Conservation (phyloP, 2,797 vertebrate species). For the Coreius guichenoti region DNA sequence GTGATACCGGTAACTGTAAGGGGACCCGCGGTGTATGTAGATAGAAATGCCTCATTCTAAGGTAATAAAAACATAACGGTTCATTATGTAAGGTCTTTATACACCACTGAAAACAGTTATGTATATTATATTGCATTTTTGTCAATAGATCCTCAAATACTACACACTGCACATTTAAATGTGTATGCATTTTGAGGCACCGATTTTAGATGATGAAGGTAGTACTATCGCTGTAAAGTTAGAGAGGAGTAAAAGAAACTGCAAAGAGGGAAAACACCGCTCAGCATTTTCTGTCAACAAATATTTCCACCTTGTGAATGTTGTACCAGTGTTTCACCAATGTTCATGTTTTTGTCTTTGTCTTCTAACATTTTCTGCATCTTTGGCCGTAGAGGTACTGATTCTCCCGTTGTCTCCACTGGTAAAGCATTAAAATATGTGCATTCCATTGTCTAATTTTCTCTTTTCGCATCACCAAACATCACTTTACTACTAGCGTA, state of each 20-base stretch:
- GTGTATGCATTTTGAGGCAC: neutral
- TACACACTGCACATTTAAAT: neutral
- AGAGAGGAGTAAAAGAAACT: neutral
- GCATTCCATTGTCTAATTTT: neutral
- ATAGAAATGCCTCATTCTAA: too few relatives aligned
- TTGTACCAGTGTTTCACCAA: neutral
- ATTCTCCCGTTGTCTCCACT: neutral
- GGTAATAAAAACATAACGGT: too few relatives aligned
- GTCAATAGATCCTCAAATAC: too few relatives aligned
- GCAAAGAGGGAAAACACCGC: neutral
- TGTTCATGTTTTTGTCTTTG: neutral
- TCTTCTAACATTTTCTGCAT: neutral
- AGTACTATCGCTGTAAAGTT: neutral
- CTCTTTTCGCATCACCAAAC: neutral
- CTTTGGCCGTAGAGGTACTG: neutral
- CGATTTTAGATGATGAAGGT: neutral
- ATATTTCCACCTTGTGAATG: neutral
- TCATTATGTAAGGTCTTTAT: too few relatives aligned
- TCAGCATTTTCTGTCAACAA: neutral
- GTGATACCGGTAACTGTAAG: too few relatives aligned
- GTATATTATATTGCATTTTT: too few relatives aligned
- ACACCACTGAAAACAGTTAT: too few relatives aligned
- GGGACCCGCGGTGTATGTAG: too few relatives aligned
- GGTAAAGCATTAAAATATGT: neutral
- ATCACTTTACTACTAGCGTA: neutral